Base-by-base conservation (phyloP, 1,140 invertebrate genomes). In the Akabosia matsudoensis region DNA sequence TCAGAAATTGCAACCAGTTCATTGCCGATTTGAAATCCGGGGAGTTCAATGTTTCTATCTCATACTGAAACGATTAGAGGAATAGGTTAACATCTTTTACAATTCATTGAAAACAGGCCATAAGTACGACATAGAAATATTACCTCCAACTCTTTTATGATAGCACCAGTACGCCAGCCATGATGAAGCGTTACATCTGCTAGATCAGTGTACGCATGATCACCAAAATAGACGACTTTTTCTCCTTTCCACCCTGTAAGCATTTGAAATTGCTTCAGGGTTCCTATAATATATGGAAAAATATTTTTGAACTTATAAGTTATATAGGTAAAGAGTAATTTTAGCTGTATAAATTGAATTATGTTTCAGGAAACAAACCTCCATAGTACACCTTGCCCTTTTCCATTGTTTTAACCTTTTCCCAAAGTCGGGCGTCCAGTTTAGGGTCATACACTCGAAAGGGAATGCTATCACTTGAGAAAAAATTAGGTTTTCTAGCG, bases 91-190 rank as follows among this genome's bases (percentile, higher is more conserved):
- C 2, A 37, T 61, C 33, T 10, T 24, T 67, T 61, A 74, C 28
- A 74, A 28, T 4, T n/a, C n/a, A n/a, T n/a, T n/a, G n/a, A n/a
- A n/a, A 76, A 70, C 30, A 30, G n/a, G 52, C 79, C 51, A 14
- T 45, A 74, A 74, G 33, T 45, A 67, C 18, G 67, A 74, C 28
- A 13, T 14, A 37, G 7, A 33, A 74, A 30, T 18, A 61, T 45
- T 28, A 94, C 92, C 61, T 89, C 91, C 22, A 98, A 86, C 86
- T 99, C 97, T 79, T 93, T 93, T 71, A 99, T 97, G 74, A 99
- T 98, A n/a, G 97, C 97, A 1, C 96, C 96, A 10, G 97, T 99
- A 82, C 95, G 89, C 96, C 97, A 98, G 28, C 96, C 96, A 86
- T 97, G 94, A 84, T 97, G 92, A 13, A 98, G 86, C 0, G 96